Evolutionary conservation across 2,113 vertebrate species (phyloP).

Genomic region (Pygathrix nemaeus): DNA sequence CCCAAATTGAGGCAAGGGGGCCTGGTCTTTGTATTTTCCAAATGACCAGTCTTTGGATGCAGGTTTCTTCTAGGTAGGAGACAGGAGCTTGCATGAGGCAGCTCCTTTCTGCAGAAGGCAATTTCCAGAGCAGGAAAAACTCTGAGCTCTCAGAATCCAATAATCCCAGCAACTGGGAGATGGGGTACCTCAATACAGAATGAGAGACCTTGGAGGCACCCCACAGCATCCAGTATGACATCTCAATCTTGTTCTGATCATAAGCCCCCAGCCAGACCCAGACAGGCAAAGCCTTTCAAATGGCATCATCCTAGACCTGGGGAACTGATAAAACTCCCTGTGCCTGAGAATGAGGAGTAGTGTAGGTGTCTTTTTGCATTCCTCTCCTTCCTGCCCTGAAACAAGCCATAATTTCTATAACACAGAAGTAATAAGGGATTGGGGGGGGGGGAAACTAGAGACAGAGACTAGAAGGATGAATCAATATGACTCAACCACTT

Average conservation of each 20-base stretch:
- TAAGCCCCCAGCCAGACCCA: not conserved
- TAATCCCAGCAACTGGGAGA: not conserved
- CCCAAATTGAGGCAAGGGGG: not conserved
- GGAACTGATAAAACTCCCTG: not conserved
- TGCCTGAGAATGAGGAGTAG: not conserved
- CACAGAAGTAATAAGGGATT: not conserved
- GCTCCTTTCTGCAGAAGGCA: not conserved
- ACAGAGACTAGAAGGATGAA: conserved; percentile 2
- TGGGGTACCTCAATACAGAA: not conserved
- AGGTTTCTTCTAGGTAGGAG: not conserved
- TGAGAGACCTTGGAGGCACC: not conserved
- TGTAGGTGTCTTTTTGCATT: not conserved
- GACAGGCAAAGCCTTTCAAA: not conserved
- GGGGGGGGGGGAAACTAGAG: not conserved
- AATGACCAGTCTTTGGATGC: not conserved
- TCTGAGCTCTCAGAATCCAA: not conserved
- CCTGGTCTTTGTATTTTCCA: not conserved
- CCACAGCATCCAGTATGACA: not conserved
- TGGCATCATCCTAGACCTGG: not conserved
- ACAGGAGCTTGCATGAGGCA: not conserved
- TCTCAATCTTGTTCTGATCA: not conserved
- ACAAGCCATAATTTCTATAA: conserved; percentile 31
- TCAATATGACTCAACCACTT: not conserved
- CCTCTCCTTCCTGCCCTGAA: not conserved
- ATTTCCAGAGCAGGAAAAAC: not conserved